Base-by-base conservation (phyloP, 2,113 vertebrate genomes). In the Perca fluviatilis region DNA sequence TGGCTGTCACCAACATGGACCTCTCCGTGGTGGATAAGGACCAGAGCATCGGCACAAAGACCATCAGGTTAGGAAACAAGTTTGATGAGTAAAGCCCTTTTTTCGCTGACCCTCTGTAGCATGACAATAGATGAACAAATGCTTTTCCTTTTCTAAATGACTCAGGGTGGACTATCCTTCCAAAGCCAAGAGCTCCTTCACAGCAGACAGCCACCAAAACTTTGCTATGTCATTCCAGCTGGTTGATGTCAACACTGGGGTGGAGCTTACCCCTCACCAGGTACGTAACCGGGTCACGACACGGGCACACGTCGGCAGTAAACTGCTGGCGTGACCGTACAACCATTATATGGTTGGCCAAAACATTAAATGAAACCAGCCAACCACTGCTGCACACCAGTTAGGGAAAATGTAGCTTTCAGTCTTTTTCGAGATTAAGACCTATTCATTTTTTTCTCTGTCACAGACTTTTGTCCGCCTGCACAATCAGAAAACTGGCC, bases 11-110 rank as follows among this genome's bases (percentile, higher is more conserved):
- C 49, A 99, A 97, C 74, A 98, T 99, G 50, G 98, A 99, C 89
- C 97, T 99, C 74, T 99, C 98, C 82, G 96, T 97, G 0, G 98
- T 99, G 91, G 98, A 99, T 92, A 99, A 98, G 88, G 98, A 99
- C 92, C 98, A 99, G 94, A 99, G 98, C 92, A 99, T 99, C 54
- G 97, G 97, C 0, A 98, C 98, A 65, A 99, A 99, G 93, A 99
- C 97, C 21, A 97, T 95, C 43, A 96, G 97, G 98, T 99, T 89
- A 91, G 90, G 46, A 40, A 27, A 47, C 36, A 30, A 51, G 6
- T 62, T 51, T 67, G 5, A 61, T 11, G 1, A 21, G 50, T 14
- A 1, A n/a, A 12, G 14, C 5, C 11, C 0, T 36, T 61, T 33
- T 50, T 50, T 68, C 18, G 4, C 12, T 40, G 5, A 43, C 4